Evolutionary conservation across 2,797 vertebrate genomes (phyloP).

Genomic region (Nannoperca obscura): DNA sequence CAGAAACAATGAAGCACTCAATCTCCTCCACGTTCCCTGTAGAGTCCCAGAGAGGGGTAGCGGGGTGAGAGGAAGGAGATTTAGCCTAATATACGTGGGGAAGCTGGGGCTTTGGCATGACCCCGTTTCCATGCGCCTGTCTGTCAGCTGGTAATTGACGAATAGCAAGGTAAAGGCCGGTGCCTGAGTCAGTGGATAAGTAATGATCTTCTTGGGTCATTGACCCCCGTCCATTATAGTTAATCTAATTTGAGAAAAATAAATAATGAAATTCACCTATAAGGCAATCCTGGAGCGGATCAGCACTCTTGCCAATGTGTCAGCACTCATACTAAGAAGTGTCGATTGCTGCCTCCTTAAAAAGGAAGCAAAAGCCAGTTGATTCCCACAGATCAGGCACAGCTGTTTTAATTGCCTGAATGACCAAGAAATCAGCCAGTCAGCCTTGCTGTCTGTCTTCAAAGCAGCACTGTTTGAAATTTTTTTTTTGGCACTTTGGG

Average conservation of each 20-base stretch:
- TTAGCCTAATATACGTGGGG: constrained; percentile 63
- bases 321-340: constrained; percentile 55
- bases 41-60: constrained; percentile 60
- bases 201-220: constrained; percentile 72
- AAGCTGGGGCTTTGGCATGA: constrained; percentile 61
- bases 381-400: constrained; percentile 45
- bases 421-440: constrained; percentile 30
- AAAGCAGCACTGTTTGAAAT: neutral
- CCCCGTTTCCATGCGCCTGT: constrained; percentile 64
- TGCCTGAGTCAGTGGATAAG: constrained; percentile 66
- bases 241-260: constrained; percentile 70
- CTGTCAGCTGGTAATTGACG: constrained; percentile 77
- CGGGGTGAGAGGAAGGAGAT: constrained; percentile 68
- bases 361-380: constrained; percentile 36
- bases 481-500: neutral
- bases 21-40: constrained; percentile 68
- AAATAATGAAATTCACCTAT: constrained; percentile 67
- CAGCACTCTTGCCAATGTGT: constrained; percentile 46
- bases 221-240: constrained; percentile 66
- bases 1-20: constrained; percentile 82
- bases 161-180: constrained; percentile 49
- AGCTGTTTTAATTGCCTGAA: constrained; percentile 50
- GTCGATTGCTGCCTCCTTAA: constrained; percentile 55
- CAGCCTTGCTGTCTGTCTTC: constrained; percentile 21
- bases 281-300: constrained; percentile 44